Evolutionary conservation across 2,888 invertebrate species (phyloP).

Genomic region (Dinocampus coccinellae): DNA sequence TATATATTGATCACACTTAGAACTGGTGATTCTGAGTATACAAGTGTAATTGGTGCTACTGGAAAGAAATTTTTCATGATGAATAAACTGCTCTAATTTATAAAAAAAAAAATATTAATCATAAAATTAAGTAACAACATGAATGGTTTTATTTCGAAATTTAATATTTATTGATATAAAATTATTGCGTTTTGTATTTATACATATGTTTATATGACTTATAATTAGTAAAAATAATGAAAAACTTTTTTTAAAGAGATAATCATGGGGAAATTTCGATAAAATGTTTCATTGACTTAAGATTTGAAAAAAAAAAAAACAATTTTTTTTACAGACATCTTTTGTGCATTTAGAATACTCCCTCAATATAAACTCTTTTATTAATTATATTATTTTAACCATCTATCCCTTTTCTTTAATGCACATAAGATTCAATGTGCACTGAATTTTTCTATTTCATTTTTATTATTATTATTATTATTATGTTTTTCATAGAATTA

Average conservation of each 20-base stretch:
- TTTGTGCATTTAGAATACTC: neutral
- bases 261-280: neutral
- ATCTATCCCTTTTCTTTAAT: too few relatives aligned
- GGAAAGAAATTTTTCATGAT: conserved; percentile 48
- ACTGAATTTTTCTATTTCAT: too few relatives aligned
- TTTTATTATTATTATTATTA: too few relatives aligned
- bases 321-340: neutral
- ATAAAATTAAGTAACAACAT: neutral
- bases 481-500: too few relatives aligned
- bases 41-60: conserved; percentile 47
- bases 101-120: neutral
- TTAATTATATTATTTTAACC: too few relatives aligned
- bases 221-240: neutral
- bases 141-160: neutral
- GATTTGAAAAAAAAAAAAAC: neutral
- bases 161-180: neutral
- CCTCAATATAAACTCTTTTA: too few relatives aligned
- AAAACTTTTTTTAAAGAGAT: neutral
- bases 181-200: neutral
- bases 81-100: neutral
- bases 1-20: conserved; percentile 37
- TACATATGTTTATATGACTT: neutral
- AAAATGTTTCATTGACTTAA: neutral
- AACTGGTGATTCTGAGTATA: conserved; percentile 56
- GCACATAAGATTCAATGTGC: too few relatives aligned